Conservation (phyloP, 2,113 vertebrate genomes). For the Elephantulus edwardii region DNA sequence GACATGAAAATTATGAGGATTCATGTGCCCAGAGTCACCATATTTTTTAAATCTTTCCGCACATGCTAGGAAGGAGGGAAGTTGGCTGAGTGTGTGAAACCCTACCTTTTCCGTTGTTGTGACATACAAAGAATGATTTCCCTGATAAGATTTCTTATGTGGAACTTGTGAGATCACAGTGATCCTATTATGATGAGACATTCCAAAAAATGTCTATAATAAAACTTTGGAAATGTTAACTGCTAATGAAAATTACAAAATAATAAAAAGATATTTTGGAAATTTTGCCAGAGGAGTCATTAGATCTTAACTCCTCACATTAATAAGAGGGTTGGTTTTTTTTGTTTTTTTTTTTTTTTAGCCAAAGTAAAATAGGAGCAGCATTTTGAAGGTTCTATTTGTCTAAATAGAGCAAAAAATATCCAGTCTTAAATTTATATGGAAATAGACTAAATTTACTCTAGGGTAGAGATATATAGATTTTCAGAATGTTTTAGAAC, state of each 20-base stretch:
- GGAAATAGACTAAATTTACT: conserved; percentile 45
- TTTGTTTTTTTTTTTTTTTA: too few relatives aligned
- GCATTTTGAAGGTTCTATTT: neutral
- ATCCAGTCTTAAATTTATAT: conserved; percentile 48
- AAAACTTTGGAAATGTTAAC: conserved; percentile 27
- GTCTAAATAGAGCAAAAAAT: conserved; percentile 35
- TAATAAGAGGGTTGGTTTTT: neutral
- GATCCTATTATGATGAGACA: neutral
- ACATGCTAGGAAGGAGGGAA: neutral
- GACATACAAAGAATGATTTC: neutral
- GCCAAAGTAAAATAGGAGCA: conserved; percentile 21
- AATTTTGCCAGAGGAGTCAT: conserved; percentile 3
- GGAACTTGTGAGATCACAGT: neutral
- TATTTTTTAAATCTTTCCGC: conserved; percentile 15
- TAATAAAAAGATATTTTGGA: conserved; percentile 22
- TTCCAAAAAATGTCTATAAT: neutral
- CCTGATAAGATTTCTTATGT: neutral
- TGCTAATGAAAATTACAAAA: conserved; percentile 17
- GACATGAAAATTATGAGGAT: neutral
- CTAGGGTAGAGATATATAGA: conserved; percentile 13
- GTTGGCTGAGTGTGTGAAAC: neutral
- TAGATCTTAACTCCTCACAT: neutral
- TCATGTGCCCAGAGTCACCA: neutral
- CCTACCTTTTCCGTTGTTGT: neutral
- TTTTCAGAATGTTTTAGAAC: conserved; percentile 42